Evolutionary conservation across 1,140 invertebrate genomes (phyloP).

Genomic region (Drosophila willistoni): DNA sequence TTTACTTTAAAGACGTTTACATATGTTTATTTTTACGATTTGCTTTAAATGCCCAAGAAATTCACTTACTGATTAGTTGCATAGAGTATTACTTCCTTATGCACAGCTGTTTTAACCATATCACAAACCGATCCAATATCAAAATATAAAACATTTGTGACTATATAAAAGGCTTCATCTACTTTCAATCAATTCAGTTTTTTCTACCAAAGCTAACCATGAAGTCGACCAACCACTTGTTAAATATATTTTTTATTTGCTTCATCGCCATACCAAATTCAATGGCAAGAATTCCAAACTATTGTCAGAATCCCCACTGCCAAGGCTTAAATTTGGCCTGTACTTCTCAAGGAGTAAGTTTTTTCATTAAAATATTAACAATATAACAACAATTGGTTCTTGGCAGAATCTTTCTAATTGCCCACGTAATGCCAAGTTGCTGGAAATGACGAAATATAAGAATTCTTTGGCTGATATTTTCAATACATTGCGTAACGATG

Average conservation of each 20-base stretch:
- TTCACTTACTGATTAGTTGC: no score
- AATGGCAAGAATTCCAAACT: background rate
- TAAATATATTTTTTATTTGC: background rate
- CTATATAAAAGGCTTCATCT: background rate
- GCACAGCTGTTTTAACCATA: background rate
- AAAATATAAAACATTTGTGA: background rate
- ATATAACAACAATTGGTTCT: no score
- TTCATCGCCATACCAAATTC: background rate
- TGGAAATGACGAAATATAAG: background rate
- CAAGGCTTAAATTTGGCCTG: constrained; percentile 29
- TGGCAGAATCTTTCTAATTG: constrained; percentile 5
- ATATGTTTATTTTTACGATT: no score
- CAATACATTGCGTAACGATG: constrained; percentile 39
- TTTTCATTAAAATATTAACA: background rate
- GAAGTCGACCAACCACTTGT: background rate
- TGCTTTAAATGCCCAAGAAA: no score
- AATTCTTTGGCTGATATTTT: background rate
- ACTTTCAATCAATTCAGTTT: background rate
- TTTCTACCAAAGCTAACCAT: background rate
- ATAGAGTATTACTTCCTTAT: no score
- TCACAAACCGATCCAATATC: background rate
- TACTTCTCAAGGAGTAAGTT: constrained; percentile 31
- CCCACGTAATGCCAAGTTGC: background rate
- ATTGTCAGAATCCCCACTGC: constrained; percentile 24
- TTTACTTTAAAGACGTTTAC: no score